Evolutionary conservation across 2,888 invertebrate species (phyloP), one percentile per base, ranked within the genome.

Genomic region (Pocota personata): DNA sequence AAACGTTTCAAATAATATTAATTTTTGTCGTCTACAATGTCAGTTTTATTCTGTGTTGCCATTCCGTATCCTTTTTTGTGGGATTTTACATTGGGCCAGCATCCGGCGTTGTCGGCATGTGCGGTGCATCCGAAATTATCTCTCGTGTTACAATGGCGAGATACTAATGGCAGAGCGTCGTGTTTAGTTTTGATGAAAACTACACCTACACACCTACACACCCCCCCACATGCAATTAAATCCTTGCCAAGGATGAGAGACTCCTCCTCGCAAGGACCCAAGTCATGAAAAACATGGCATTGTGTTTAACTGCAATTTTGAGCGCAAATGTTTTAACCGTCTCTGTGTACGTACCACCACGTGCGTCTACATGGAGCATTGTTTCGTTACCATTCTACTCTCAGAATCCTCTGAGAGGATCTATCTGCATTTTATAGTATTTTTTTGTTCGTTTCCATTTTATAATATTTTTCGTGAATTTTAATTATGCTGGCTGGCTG

Each of bases 1-100:
- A 75, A 83, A 52, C 80, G 58, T 71, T 84, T 80, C 84, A 84
- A 84, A 84, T 79, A 71, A 84, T 84, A 84, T 84, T 84, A 79
- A 84, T 84, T 84, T 84, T 84, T 84, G 80, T 76, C 80, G 43
- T 84, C 79, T 75, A 71, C 84, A 80, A 80, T 66, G 79, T 80
- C 79, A 71, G 64, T 46, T 75, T 55, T 79, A 75, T 84, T 79
- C 69, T 48, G 69, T 24, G 48, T 43, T 78, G 58, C 40, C 52
- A 69, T 67, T 55, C 67, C 32, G 27, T 35, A 75, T 60, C 69
- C 69, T 58, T 79, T 79, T 69, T 75, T 72, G 43, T 67, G 73
- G 60, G 30, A 60, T 46, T 46, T 58, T 30, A 55, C 55, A 76
- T 64, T 57, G 40, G 48, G 57, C 48, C 71, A 58, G 73, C 73